phyloP scores from a whole-genome alignment of 1,140 invertebrate species.

The Oncopeltus fasciatus region DNA sequence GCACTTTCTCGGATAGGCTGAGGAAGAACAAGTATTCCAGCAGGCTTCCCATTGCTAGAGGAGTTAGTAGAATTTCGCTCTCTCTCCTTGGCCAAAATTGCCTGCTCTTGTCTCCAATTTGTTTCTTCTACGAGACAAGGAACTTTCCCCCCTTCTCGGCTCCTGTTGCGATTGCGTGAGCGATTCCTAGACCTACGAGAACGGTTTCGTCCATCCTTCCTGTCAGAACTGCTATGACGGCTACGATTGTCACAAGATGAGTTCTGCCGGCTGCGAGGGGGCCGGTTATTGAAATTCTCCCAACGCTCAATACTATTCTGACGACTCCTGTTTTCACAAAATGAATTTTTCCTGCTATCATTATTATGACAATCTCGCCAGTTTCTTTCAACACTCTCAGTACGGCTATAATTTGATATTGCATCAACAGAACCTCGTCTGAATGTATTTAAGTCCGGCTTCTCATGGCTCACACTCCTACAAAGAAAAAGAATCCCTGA shows the following conservation, averaged over 20 bases:
- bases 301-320: conserved; percentile 8
- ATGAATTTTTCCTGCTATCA: not conserved
- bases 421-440: conserved; percentile 11
- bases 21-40: conserved; percentile 14
- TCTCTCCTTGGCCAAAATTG: not conserved
- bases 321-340: conserved; percentile 4
- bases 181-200: not conserved
- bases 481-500: no score
- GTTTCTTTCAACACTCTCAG: conserved; percentile 13
- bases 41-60: not conserved
- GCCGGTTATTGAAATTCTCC: not conserved
- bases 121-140: not conserved
- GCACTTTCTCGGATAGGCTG: not conserved
- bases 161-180: not conserved
- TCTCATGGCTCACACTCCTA: conserved; percentile 9
- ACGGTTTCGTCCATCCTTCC: not conserved
- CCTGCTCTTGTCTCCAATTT: conserved; percentile 2
- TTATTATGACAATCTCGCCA: not conserved
- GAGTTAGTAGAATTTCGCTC: not conserved
- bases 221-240: not conserved
- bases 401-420: conserved; percentile 14
- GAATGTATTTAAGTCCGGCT: not conserved
- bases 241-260: not conserved
- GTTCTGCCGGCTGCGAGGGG: conserved; percentile 3
- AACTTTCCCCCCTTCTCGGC: not conserved